phyloP scores from a whole-genome alignment of 2,888 invertebrate species.

The Aethes cnicana region DNA sequence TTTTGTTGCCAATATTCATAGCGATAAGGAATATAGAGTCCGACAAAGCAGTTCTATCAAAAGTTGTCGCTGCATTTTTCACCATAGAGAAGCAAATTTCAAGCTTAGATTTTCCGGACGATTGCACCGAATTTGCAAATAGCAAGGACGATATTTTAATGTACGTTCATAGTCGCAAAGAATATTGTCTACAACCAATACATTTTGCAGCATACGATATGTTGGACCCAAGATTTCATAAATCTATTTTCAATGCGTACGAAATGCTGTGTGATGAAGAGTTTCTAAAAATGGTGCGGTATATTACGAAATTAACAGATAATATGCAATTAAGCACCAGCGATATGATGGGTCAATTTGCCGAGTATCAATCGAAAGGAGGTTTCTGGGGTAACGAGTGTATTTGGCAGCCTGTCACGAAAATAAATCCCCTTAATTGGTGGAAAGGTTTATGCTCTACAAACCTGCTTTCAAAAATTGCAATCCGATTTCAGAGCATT shows the following conservation, averaged over 20 bases:
- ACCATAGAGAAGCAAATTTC: slow-evolving; percentile 2
- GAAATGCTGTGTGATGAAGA: background rate
- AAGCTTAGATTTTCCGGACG: too few species aligned
- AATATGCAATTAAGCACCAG: slow-evolving; percentile 15
- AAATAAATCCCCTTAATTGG: slow-evolving; percentile 19
- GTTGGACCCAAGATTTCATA: background rate
- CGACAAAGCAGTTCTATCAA: slow-evolving; percentile 9
- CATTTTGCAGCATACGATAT: background rate
- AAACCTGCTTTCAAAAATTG: slow-evolving; percentile 15
- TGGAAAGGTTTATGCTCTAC: slow-evolving; percentile 26
- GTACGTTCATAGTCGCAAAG: slow-evolving; percentile 5
- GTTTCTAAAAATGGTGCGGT: slow-evolving; percentile 17
- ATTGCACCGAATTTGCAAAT: too few species aligned
- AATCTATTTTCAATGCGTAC: slow-evolving; percentile 3
- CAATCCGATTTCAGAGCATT: slow-evolving; percentile 21
- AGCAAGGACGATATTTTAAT: too few species aligned
- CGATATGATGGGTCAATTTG: slow-evolving; percentile 14
- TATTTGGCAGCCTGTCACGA: slow-evolving; percentile 26
- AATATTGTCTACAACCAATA: background rate
- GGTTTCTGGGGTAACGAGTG: slow-evolving; percentile 13
- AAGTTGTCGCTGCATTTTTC: slow-evolving; percentile 6
- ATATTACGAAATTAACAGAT: slow-evolving; percentile 23
- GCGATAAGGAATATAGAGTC: slow-evolving; percentile 20
- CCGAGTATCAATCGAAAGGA: slow-evolving; percentile 20
- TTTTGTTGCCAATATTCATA: slow-evolving; percentile 15